Conservation (phyloP, 1,140 invertebrate species). For the Medauroidea extradentata region DNA sequence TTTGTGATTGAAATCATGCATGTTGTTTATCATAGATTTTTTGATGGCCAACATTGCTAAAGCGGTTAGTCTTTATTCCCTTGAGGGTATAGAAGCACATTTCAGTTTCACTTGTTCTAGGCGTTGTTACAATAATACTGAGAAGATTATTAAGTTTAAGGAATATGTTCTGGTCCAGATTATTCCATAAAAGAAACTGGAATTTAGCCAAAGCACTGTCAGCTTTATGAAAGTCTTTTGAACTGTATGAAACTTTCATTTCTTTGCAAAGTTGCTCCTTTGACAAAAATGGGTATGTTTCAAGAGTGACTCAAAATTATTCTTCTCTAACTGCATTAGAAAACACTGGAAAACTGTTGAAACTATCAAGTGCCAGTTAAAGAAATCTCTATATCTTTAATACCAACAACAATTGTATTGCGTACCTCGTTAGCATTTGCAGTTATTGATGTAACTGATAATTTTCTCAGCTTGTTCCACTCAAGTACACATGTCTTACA, state of each 20-base stretch:
- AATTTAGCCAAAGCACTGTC: not conserved
- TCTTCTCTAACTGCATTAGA: conserved; percentile 11
- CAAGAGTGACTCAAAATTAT: conserved; percentile 4
- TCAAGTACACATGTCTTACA: not conserved
- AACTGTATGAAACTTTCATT: conserved; percentile 1
- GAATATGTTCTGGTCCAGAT: not conserved
- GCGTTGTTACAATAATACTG: not conserved
- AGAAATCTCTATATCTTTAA: conserved; percentile 20
- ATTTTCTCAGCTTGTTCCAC: conserved; percentile 8
- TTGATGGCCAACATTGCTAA: conserved; percentile 4
- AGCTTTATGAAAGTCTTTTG: conserved; percentile 1
- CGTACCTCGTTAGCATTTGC: conserved; percentile 23
- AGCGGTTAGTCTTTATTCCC: conserved; percentile 1
- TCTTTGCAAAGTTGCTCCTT: conserved; percentile 4
- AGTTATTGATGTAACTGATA: conserved; percentile 13
- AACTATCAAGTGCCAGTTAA: conserved; percentile 19
- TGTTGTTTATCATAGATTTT: not conserved
- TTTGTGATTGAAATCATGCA: conserved; percentile 2
- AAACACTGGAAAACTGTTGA: conserved; percentile 15
- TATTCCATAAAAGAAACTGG: not conserved
- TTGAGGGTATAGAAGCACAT: conserved; percentile 9
- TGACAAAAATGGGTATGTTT: conserved; percentile 7
- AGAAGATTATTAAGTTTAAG: not conserved
- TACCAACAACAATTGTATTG: conserved; percentile 17
- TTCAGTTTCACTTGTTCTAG: not conserved